Evolutionary conservation across 2,888 invertebrate species (phyloP), one percentile per base, ranked within the genome.

Genomic region (Drosophila austrosaltans): DNA sequence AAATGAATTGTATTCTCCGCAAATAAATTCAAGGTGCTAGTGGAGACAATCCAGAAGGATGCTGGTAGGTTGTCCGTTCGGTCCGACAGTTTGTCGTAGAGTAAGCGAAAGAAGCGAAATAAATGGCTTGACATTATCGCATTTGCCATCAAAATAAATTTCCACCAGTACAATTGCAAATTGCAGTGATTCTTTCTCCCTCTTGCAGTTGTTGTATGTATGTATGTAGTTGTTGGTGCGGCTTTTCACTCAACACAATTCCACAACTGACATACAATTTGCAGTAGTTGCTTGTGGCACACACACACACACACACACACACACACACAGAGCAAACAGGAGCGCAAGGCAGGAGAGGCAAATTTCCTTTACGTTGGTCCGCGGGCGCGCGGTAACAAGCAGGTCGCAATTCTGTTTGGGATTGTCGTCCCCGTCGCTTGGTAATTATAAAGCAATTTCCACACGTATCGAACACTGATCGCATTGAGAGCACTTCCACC

Each of bases 121-220:
- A 87, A 84, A 86, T 86, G 82, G 72, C 58, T 81, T 77, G 83
- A 76, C 80, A 78, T 84, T 90, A 90, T 90, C 89, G 84, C 82
- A 78, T 78, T 79, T 73, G 82, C 76, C 83, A 89, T 90, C 90
- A 81, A 84, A 85, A 87, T 89, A 87, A 89, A 90, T 89, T 84
- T 89, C 78, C 89, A 89, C 87, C 90, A 89, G 90, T 80, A 81
- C 86, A 89, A 84, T 87, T 83, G 81, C 90, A 89, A 87, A 89
- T 89, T 86, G 84, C 87, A 81, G 77, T 89, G 89, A 86, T 86
- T 87, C 72, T 76, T 73, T 73, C 66, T 57, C 57, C 10, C 48
- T 63, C 57, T 6, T 6, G 64, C 60, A 69, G 72, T 40, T 44
- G 28, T 28, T 32, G 4, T 10, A 39, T 44, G 30, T 28, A 16